A percentile compares a stretch with the other conserved stretches of the same genome.
Conservation (phyloP, 2,797 vertebrate genomes). For the Decapterus maruadsi region DNA sequence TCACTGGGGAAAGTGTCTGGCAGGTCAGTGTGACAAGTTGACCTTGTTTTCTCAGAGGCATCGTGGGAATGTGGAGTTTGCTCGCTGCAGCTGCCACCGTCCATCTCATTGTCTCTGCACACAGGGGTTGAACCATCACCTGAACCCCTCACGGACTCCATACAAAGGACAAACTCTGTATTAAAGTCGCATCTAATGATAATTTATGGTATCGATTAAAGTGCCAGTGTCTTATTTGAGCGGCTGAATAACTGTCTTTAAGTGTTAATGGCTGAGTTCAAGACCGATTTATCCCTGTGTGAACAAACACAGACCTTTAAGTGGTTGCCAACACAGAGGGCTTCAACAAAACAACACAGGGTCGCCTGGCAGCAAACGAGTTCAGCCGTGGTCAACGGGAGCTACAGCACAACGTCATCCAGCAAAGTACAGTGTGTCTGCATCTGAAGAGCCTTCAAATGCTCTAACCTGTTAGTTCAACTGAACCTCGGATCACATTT, state of each 20-base stretch:
- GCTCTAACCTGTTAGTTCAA: neutral
- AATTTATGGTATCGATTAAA: neutral
- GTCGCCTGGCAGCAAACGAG: neutral
- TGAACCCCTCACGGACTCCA: constrained; percentile 26
- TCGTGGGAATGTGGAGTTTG: constrained; percentile 72
- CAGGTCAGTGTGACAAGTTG: constrained; percentile 58
- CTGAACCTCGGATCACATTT: neutral
- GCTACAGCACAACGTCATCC: neutral
- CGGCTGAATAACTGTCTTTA: neutral
- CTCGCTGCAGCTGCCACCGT: constrained; percentile 74
- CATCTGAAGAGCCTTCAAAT: neutral
- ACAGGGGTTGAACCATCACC: constrained; percentile 60
- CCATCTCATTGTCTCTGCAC: constrained; percentile 65
- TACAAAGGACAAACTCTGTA: neutral
- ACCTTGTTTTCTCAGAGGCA: constrained; percentile 70
- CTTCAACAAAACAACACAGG: neutral
- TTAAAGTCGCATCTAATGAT: neutral
- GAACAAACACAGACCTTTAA: neutral
- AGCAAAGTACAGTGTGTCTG: neutral
- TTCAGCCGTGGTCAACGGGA: neutral
- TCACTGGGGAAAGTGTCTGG: constrained; percentile 62
- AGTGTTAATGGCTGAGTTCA: neutral
- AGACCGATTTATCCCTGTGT: neutral
- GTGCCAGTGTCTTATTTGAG: neutral
- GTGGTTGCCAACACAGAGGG: neutral